Percentiles rank a stretch among this genome's conserved stretches.
Evolutionary conservation across 2,797 vertebrate species (phyloP).

Genomic region (Arvicola amphibius): DNA sequence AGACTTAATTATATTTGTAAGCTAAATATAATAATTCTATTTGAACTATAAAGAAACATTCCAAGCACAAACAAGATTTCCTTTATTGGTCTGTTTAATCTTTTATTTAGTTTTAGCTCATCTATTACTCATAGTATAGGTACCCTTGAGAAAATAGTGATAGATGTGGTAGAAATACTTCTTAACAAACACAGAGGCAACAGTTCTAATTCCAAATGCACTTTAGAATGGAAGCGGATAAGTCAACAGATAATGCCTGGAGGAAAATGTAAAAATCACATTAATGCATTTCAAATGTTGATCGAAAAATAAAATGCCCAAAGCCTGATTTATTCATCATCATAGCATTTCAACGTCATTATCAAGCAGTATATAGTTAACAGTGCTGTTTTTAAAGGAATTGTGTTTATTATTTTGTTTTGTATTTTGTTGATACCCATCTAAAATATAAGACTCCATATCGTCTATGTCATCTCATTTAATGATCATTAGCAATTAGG

Average conservation of each 20-base stretch:
- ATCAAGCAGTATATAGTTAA: slow-evolving; percentile 13
- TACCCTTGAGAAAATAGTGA: slow-evolving; percentile 54
- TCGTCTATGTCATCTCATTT: neutral
- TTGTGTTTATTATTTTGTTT: neutral
- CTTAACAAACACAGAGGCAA: slow-evolving; percentile 30
- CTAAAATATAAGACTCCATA: neutral
- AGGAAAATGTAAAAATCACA: slow-evolving; percentile 77
- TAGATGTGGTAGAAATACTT: slow-evolving; percentile 39
- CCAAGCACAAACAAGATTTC: slow-evolving; percentile 14
- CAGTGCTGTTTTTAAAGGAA: neutral
- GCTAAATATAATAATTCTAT: slow-evolving; percentile 46
- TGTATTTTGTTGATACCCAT: neutral
- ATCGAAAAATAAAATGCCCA: slow-evolving; percentile 36
- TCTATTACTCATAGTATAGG: slow-evolving; percentile 25
- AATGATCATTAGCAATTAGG: neutral
- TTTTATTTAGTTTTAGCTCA: slow-evolving; percentile 48
- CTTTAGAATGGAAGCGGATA: slow-evolving; percentile 74
- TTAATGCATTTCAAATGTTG: slow-evolving; percentile 77
- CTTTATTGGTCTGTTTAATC: slow-evolving; percentile 63
- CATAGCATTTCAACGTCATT: neutral
- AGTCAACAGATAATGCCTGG: slow-evolving; percentile 71
- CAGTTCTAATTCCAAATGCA: slow-evolving; percentile 71
- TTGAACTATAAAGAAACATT: neutral
- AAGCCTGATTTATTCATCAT: slow-evolving; percentile 70
- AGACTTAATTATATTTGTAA: slow-evolving; percentile 68